These are phyloP conservation scores for Agrotis ipsilon DNA, from an alignment of 2,888 invertebrate genomes.

Conservation along the genomic window DNA sequence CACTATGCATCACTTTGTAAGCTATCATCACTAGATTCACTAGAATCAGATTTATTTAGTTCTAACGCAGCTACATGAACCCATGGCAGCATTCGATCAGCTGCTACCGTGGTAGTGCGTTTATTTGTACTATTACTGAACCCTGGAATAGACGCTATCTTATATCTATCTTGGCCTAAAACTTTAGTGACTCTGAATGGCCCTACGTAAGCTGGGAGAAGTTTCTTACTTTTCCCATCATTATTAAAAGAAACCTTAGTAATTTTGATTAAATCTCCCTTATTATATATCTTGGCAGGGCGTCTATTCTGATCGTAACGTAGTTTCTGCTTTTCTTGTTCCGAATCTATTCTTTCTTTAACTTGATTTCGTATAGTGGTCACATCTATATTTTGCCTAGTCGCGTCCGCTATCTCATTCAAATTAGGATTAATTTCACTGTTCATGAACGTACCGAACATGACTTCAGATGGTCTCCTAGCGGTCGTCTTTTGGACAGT, in stretches of 20 bases:
- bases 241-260: constrained; percentile 17
- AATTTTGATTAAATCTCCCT: constrained; percentile 10
- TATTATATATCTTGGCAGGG: background rate
- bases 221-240: constrained; percentile 32
- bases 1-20: constrained; percentile 1
- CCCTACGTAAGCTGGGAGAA: constrained; percentile 21
- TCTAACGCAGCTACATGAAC: constrained; percentile 4
- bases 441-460: background rate
- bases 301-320: background rate
- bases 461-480: background rate
- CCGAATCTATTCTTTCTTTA: background rate
- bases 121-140: background rate
- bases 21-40: background rate
- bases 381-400: background rate
- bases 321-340: background rate
- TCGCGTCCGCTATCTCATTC: background rate
- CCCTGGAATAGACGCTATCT: background rate
- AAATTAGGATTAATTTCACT: background rate
- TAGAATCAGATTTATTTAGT: background rate
- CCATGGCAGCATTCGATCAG: constrained; percentile 7
- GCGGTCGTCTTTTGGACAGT: background rate
- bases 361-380: background rate
- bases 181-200: constrained; percentile 12
- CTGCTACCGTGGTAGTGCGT: constrained; percentile 9
- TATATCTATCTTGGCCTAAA: constrained; percentile 4